phyloP scores from a whole-genome alignment of 2,797 vertebrate genomes.

The Spinibarbus caldwelli region DNA sequence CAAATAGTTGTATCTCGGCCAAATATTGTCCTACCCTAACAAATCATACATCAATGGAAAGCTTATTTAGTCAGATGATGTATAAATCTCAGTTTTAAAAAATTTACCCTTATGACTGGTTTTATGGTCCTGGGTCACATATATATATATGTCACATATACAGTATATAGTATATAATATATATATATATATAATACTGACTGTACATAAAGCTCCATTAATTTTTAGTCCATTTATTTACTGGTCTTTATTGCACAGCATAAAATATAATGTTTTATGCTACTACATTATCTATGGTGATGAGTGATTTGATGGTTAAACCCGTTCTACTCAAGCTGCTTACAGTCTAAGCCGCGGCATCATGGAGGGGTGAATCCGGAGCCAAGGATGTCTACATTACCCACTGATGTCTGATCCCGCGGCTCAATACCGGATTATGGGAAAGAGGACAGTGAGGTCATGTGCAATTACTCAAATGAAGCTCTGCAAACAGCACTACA shows the following conservation, averaged over 20 bases:
- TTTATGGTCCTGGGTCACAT: too few relatives aligned
- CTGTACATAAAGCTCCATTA: background rate
- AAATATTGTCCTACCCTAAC: too few relatives aligned
- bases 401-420: conserved; percentile 31
- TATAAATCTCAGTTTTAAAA: too few relatives aligned
- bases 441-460: conserved; percentile 36
- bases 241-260: background rate
- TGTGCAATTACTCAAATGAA: conserved; percentile 28
- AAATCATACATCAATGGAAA: too few relatives aligned
- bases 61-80: too few relatives aligned
- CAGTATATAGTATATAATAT: too few relatives aligned
- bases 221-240: background rate
- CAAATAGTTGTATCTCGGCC: too few relatives aligned
- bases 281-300: background rate
- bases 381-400: conserved; percentile 37
- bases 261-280: background rate
- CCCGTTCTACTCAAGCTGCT: conserved; percentile 4
- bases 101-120: too few relatives aligned
- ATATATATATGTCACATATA: background rate
- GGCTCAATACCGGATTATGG: conserved; percentile 40
- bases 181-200: background rate
- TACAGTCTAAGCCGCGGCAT: conserved; percentile 5
- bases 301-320: conserved; percentile 11
- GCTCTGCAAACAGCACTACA: conserved; percentile 16
- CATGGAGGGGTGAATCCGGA: conserved; percentile 7